A percentile compares a stretch with the other conserved stretches of the same genome.
These are phyloP conservation scores for Lepidocolaptes lacrymiger DNA, from an alignment of 2,797 vertebrate genomes.

Conservation along the genomic window DNA sequence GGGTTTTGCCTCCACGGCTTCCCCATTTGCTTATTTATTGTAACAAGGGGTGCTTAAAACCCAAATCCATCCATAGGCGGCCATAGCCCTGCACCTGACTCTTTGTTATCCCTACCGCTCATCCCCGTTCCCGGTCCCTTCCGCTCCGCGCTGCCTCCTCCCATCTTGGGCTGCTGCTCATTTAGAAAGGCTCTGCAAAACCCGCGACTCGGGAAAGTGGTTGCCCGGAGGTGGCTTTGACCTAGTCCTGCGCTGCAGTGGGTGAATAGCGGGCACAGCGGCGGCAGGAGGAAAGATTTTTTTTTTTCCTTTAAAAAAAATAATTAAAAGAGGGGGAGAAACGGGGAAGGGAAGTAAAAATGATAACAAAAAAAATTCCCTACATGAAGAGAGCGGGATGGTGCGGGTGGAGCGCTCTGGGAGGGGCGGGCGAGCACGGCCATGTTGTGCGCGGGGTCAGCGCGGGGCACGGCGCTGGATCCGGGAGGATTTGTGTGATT, in stretches of 20 bases:
- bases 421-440: not conserved
- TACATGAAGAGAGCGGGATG: not conserved
- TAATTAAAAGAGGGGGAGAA: too few relatives aligned
- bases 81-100: conserved; percentile 46
- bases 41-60: not conserved
- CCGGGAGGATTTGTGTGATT: not conserved
- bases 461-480: not conserved
- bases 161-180: not conserved
- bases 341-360: not conserved
- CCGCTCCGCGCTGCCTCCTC: conserved; percentile 6
- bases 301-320: not conserved
- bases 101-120: conserved; percentile 26
- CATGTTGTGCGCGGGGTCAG: conserved; percentile 10
- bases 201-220: not conserved
- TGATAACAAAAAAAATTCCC: not conserved
- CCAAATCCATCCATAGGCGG: not conserved
- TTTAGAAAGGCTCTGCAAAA: not conserved
- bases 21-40: not conserved
- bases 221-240: not conserved
- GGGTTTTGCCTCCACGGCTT: not conserved
- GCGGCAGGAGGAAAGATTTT: not conserved
- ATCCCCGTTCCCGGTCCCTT: not conserved
- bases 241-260: not conserved
- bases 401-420: not conserved
- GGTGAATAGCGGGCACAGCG: not conserved